A percentile compares a stretch with the other conserved stretches of the same genome.
Evolutionary conservation across 2,888 invertebrate species (phyloP).

Genomic region (Heliconius sara): DNA sequence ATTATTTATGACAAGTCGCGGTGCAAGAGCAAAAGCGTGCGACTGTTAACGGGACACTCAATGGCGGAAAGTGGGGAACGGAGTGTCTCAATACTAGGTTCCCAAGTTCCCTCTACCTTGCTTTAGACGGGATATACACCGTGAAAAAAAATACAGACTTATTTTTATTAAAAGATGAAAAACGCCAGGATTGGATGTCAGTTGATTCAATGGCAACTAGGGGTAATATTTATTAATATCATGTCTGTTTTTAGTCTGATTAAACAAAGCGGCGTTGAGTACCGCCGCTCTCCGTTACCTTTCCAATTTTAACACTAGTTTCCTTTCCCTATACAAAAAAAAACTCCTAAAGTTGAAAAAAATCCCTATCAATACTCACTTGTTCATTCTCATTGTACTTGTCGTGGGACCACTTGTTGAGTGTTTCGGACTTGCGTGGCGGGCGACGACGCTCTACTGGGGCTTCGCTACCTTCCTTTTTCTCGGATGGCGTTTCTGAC

Average conservation of each 20-base stretch:
- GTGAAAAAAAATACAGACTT: too few relatives aligned
- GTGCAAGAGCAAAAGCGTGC: too few relatives aligned
- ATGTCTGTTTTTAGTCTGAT: not conserved
- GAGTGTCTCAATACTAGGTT: too few relatives aligned
- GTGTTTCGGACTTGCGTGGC: slow-evolving; percentile 84
- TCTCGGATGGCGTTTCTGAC: slow-evolving; percentile 65
- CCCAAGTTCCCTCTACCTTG: too few relatives aligned
- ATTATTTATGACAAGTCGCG: too few relatives aligned
- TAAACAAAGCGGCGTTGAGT: not conserved
- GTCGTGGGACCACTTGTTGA: slow-evolving; percentile 94
- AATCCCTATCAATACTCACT: slow-evolving; percentile 53
- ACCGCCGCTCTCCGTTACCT: not conserved
- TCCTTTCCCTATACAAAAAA: not conserved
- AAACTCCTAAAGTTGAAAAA: not conserved
- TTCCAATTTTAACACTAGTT: not conserved
- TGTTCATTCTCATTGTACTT: slow-evolving; percentile 90
- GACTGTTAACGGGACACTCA: too few relatives aligned
- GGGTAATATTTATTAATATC: too few relatives aligned
- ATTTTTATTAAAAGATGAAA: too few relatives aligned
- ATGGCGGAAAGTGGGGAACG: too few relatives aligned
- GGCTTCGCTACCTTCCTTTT: slow-evolving; percentile 69
- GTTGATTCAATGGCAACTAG: too few relatives aligned
- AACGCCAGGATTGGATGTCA: too few relatives aligned
- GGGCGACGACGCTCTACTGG: slow-evolving; percentile 68
- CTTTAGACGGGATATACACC: too few relatives aligned